Evolutionary conservation across 2,113 vertebrate species (phyloP).

Genomic region (Dascyllus trimaculatus): DNA sequence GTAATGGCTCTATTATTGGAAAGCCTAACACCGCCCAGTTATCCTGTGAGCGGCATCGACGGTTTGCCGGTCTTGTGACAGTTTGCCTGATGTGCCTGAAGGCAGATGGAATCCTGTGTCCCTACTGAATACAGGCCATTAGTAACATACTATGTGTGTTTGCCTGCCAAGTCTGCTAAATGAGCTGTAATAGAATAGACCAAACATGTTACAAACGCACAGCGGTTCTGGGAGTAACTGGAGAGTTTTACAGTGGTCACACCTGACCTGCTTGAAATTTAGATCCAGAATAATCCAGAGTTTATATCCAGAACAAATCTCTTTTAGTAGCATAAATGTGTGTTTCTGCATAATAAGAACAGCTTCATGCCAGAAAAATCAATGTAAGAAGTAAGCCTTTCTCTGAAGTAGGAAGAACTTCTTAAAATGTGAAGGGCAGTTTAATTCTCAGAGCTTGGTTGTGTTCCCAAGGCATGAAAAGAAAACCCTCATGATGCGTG

Average conservation of each 20-base stretch:
- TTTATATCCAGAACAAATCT: no score
- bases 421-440: no score
- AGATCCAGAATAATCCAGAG: not conserved
- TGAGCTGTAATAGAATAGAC: constrained; percentile 18
- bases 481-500: constrained; percentile 49
- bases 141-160: constrained; percentile 8
- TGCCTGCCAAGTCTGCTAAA: constrained; percentile 26
- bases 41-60: constrained; percentile 28
- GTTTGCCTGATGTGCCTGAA: constrained; percentile 33
- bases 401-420: not conserved
- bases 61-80: constrained; percentile 50
- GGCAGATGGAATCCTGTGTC: constrained; percentile 14
- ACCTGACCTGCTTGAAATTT: not conserved
- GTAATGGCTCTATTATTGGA: not conserved
- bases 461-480: constrained; percentile 2
- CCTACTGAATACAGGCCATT: constrained; percentile 26
- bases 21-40: no score
- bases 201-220: not conserved
- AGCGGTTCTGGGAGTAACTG: not conserved
- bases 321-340: not conserved
- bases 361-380: not conserved
- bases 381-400: not conserved
- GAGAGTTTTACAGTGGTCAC: not conserved
- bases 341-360: not conserved
- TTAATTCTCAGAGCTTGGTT: not conserved